Evolutionary conservation across 2,113 vertebrate genomes (phyloP).

Genomic region (Rhinogobius similis): DNA sequence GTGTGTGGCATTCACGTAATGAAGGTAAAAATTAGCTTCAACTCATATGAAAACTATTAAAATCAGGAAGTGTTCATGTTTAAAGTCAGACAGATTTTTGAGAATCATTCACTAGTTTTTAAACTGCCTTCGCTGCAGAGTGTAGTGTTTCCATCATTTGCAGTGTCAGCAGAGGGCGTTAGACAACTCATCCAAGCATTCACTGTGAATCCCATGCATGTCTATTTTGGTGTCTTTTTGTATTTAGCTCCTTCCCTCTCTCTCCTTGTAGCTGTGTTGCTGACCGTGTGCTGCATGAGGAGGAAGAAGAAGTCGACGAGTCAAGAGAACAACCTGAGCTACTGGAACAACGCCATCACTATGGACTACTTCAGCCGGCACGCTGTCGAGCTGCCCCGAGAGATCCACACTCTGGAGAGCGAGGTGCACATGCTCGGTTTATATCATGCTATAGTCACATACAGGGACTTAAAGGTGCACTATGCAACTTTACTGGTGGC

Average conservation of each 20-base stretch:
- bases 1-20: no score
- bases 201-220: not conserved
- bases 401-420: conserved; percentile 94
- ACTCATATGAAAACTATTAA: no score
- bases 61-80: no score
- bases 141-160: not conserved
- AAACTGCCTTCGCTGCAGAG: no score
- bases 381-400: conserved; percentile 92
- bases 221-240: conserved; percentile 1
- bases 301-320: conserved; percentile 93
- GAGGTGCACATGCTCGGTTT: conserved; percentile 81
- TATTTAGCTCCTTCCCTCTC: conserved; percentile 16
- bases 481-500: not conserved
- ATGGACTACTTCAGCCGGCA: conserved; percentile 99
- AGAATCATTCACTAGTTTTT: no score
- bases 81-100: no score
- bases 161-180: not conserved
- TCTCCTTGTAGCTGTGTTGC: conserved; percentile 84
- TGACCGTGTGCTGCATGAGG: conserved; percentile 96
- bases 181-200: not conserved
- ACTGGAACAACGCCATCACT: conserved; percentile 99
- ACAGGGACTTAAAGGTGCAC: not conserved
- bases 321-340: conserved; percentile 97
- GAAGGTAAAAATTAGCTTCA: no score
- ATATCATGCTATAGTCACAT: not conserved